Conservation (phyloP, 2,888 invertebrate species). For the Drosophila suboccidentalis region DNA sequence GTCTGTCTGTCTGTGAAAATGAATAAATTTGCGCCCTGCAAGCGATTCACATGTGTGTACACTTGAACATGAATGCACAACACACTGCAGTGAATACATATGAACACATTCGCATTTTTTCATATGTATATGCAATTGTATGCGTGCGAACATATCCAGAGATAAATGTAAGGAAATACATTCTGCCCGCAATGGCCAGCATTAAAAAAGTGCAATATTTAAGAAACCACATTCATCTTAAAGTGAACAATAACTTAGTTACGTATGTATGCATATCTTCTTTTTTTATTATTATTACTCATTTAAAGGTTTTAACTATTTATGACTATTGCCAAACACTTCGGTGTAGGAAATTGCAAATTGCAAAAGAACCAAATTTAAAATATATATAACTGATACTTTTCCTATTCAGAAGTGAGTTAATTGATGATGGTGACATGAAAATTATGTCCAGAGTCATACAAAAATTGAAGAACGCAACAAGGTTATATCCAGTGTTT, state of each 20-base stretch:
- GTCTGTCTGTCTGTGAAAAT: conserved; percentile 73
- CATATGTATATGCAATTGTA: conserved; percentile 19
- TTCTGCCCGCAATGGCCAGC: conserved; percentile 15
- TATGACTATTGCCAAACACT: not conserved
- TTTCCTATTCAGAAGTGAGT: too few relatives aligned
- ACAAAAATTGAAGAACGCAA: too few relatives aligned
- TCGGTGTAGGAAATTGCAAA: not conserved
- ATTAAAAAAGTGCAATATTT: conserved; percentile 7
- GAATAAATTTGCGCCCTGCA: conserved; percentile 70
- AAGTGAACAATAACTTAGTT: conserved; percentile 11
- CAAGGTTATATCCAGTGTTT: too few relatives aligned
- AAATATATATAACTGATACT: too few relatives aligned
- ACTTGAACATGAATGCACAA: conserved; percentile 64
- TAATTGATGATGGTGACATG: too few relatives aligned
- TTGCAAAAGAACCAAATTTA: not conserved
- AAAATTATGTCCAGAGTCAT: too few relatives aligned
- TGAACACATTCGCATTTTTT: not conserved
- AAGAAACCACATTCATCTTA: conserved; percentile 18
- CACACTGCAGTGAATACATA: conserved; percentile 8
- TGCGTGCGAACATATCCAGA: conserved; percentile 19
- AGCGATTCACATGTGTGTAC: conserved; percentile 48
- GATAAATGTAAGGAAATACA: conserved; percentile 35
- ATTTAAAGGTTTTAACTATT: not conserved
- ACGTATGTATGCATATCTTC: not conserved
- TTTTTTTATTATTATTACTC: not conserved